phyloP scores from a whole-genome alignment of 2,888 invertebrate genomes.

The Lissonota sp. region DNA sequence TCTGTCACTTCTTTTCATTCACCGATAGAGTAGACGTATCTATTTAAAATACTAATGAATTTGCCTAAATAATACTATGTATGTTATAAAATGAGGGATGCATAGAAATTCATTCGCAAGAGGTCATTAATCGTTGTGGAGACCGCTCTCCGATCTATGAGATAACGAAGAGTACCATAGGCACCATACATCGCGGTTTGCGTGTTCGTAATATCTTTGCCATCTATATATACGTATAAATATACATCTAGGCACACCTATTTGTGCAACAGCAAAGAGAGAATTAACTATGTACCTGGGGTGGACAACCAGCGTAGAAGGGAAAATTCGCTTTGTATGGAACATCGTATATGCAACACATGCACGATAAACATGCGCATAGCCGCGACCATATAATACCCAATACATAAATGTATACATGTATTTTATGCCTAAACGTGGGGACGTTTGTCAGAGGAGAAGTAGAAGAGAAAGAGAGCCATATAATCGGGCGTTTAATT shows the following conservation, averaged over 20 bases:
- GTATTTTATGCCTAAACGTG: slow-evolving; percentile 26
- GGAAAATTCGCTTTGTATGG: too few relatives aligned
- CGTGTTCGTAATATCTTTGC: slow-evolving; percentile 4
- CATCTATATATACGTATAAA: neutral
- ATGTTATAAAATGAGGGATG: neutral
- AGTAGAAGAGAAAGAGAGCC: slow-evolving; percentile 6
- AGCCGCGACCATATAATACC: neutral
- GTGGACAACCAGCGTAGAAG: too few relatives aligned
- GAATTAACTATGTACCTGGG: too few relatives aligned
- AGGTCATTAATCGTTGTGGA: slow-evolving; percentile 20
- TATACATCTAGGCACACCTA: neutral
- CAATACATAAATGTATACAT: slow-evolving; percentile 1
- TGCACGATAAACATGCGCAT: neutral
- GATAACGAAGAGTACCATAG: neutral
- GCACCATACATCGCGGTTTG: slow-evolving; percentile 9
- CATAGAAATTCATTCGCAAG: slow-evolving; percentile 29
- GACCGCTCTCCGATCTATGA: slow-evolving; percentile 17
- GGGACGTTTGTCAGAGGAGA: slow-evolving; percentile 11
- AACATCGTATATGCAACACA: too few relatives aligned
- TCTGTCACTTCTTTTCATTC: too few relatives aligned
- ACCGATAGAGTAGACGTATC: too few relatives aligned
- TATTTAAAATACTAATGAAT: neutral
- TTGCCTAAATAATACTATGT: slow-evolving; percentile 14
- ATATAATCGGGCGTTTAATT: slow-evolving; percentile 19
- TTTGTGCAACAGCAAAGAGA: too few relatives aligned